phyloP scores from a whole-genome alignment of 2,888 invertebrate genomes.

The Phortica magna region DNA sequence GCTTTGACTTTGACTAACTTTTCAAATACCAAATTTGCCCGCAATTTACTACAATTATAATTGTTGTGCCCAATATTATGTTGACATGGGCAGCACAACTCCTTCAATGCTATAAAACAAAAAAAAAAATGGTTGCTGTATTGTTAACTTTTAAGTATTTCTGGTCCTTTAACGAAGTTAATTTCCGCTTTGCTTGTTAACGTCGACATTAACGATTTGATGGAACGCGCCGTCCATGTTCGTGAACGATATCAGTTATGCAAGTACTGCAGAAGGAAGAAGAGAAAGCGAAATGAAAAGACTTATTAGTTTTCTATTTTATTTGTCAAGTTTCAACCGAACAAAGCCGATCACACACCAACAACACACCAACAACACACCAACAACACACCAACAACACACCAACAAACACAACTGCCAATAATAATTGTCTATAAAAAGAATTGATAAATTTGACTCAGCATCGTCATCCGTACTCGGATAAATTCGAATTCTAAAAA shows the following conservation, averaged over 20 bases:
- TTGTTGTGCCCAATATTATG: too few relatives aligned
- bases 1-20: background rate
- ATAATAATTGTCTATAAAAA: background rate
- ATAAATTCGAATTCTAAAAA: background rate
- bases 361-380: too few relatives aligned
- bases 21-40: background rate
- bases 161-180: background rate
- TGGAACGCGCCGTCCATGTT: constrained; percentile 3
- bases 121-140: too few relatives aligned
- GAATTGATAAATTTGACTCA: background rate
- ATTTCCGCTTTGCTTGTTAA: background rate
- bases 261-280: constrained; percentile 11
- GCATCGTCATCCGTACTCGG: background rate
- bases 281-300: constrained; percentile 7
- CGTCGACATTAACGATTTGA: background rate
- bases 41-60: too few relatives aligned
- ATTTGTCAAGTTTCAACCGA: background rate
- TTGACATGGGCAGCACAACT: too few relatives aligned
- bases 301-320: background rate
- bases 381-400: too few relatives aligned
- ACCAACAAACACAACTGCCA: background rate
- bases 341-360: background rate
- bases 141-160: background rate
- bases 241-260: constrained; percentile 1
- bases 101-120: too few relatives aligned